These are phyloP conservation scores for Aethina tumida DNA, from an alignment of 1,140 invertebrate genomes.

Conservation along the genomic window DNA sequence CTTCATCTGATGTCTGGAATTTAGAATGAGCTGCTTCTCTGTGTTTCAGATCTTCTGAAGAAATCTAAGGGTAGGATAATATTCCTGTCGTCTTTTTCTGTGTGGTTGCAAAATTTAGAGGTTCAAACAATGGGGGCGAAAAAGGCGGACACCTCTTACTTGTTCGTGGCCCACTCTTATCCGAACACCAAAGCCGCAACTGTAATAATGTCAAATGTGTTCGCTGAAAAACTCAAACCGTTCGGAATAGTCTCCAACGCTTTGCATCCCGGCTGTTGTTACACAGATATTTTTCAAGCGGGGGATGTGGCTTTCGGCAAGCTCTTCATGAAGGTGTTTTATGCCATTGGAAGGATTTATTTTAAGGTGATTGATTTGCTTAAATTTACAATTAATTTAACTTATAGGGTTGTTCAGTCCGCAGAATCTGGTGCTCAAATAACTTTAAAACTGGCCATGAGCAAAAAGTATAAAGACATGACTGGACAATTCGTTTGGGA, in stretches of 20 bases:
- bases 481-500: not conserved
- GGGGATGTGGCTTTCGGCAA: not conserved
- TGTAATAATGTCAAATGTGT: conserved; percentile 2
- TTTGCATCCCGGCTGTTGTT: not conserved
- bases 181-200: not conserved
- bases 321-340: not conserved
- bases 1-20: not conserved
- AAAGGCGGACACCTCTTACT: not conserved
- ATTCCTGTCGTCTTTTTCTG: not conserved
- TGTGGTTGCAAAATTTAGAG: not conserved
- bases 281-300: conserved; percentile 2
- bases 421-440: not conserved
- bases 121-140: not conserved
- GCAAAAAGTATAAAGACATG: not conserved
- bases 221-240: not conserved
- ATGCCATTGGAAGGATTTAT: not conserved
- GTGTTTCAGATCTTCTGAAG: conserved; percentile 7
- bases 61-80: conserved; percentile 1
- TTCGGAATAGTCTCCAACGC: not conserved
- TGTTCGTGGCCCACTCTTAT: not conserved
- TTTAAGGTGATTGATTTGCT: not conserved
- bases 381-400: not conserved
- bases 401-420: not conserved
- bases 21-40: not conserved
- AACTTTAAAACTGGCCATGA: not conserved